Conservation (phyloP, 2,888 invertebrate genomes). For the Parelbella ahira region DNA sequence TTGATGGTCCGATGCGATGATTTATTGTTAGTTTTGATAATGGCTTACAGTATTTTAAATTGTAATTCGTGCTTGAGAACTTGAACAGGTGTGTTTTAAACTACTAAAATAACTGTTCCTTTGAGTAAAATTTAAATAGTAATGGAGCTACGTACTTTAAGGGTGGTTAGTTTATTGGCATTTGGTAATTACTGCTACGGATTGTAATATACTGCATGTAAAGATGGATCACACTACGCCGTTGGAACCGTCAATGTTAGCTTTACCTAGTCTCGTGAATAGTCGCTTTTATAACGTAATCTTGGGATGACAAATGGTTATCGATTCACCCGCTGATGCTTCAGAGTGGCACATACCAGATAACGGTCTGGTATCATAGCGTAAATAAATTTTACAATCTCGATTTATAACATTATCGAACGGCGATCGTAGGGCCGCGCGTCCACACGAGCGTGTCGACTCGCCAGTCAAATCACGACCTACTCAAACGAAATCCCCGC, state of each 20-base stretch:
- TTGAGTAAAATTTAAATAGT: too few relatives aligned
- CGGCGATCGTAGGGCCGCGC: constrained; percentile 42
- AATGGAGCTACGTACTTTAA: too few relatives aligned
- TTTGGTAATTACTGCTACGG: too few relatives aligned
- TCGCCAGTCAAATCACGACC: constrained; percentile 53
- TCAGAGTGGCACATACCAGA: constrained; percentile 51
- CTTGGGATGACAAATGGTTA: constrained; percentile 44
- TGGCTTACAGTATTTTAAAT: constrained; percentile 7
- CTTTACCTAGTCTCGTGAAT: too few relatives aligned
- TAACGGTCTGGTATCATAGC: constrained; percentile 54
- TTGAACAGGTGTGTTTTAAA: constrained; percentile 4
- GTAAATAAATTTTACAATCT: constrained; percentile 58
- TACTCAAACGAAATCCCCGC: constrained; percentile 45
- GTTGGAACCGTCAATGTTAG: too few relatives aligned
- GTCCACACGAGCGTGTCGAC: constrained; percentile 49
- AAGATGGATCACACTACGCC: too few relatives aligned
- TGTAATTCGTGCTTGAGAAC: constrained; percentile 2
- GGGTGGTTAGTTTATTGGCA: too few relatives aligned
- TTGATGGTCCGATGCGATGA: constrained; percentile 44
- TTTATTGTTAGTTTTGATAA: constrained; percentile 43
- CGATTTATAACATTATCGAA: constrained; percentile 55
- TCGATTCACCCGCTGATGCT: constrained; percentile 50
- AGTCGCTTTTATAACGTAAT: constrained; percentile 2
- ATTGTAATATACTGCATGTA: too few relatives aligned
- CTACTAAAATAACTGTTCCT: too few relatives aligned